These are phyloP conservation scores for Hermodice carunculata DNA, from an alignment of 2,888 invertebrate species.

Conservation along the genomic window DNA sequence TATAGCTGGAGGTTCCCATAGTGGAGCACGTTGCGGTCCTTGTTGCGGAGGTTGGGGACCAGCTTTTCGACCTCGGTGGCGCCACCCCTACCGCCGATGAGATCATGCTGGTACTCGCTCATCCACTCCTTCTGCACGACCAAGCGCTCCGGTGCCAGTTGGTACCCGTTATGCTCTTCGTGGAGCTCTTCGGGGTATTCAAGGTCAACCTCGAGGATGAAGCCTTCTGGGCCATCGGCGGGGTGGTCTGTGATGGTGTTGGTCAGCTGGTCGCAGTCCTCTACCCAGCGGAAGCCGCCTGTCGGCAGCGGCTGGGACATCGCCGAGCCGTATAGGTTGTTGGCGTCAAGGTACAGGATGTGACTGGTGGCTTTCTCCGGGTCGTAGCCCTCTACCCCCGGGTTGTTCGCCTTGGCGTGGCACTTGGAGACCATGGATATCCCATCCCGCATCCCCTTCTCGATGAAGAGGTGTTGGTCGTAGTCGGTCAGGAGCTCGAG, in stretches of 20 bases:
- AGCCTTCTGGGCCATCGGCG: too few species aligned
- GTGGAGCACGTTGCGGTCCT: constrained; percentile 62
- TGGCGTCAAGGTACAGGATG: constrained; percentile 43
- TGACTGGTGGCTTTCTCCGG: constrained; percentile 23
- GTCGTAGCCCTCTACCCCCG: constrained; percentile 35
- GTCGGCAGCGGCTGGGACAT: constrained; percentile 47
- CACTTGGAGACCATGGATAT: constrained; percentile 31
- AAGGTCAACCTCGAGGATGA: constrained; percentile 70
- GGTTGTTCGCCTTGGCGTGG: constrained; percentile 51
- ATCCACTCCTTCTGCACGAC: too few species aligned
- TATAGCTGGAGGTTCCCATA: too few species aligned
- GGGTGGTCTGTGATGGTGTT: too few species aligned
- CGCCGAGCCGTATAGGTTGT: constrained; percentile 52
- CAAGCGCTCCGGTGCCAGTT: too few species aligned
- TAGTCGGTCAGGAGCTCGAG: constrained; percentile 46
- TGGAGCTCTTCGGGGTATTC: constrained; percentile 65
- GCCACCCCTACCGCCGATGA: too few species aligned
- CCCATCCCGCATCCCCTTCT: constrained; percentile 21
- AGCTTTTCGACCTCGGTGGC: too few species aligned
- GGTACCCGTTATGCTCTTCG: too few species aligned
- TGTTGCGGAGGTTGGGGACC: too few species aligned
- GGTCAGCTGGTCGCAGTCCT: too few species aligned
- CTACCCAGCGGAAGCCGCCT: constrained; percentile 47
- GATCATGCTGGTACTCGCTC: too few species aligned
- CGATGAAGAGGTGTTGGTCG: constrained; percentile 43